Evolutionary conservation across 2,113 vertebrate species (phyloP), one percentile per base, ranked within the genome.

Genomic region (Pithys albifrons): DNA sequence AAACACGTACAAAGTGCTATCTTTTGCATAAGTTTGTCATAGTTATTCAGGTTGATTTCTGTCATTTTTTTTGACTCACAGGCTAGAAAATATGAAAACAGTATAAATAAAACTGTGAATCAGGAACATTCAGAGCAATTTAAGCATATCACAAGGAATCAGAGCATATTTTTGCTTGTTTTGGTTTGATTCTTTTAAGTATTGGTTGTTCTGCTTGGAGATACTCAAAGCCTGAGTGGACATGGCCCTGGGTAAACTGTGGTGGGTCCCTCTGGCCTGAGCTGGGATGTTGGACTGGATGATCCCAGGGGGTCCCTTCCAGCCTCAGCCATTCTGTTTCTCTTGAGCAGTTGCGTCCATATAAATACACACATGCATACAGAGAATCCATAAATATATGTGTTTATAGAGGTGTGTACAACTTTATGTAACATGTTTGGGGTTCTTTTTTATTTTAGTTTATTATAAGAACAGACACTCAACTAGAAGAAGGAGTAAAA

Each of bases 1-100:
- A 80, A 74, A 1, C 41, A 24, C 2, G 1, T 12, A 14, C 1
- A 0, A 75, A 87, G 24, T 61, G 15, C 6, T 67, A 8, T 35
- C 86, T 84, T 72, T 52, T 69, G 22, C 14, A 3, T 49, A 24
- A 23, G 19, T 92, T 85, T 85, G 31, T 85, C 19, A 6, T 17
- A 43, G 19, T 33, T 61, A 49, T 91, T 87, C 70, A 51, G 18
- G 24, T 39, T 71, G n/a, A 72, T 62, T 85, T 78, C 11, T 78
- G 17, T 54, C 0, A 1, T 22, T 28, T 59, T 59, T 59, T 89
- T 93, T 66, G 29, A 66, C 35, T 89, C 31, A 4, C 57, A 43
- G 20, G 22, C 31, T 82, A 31, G 89, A 61, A 64, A 73, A 77
- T 77, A 48, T 14, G 7, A n/a, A n/a, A 91, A 41, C 7, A 19